phyloP scores from a whole-genome alignment of 2,888 invertebrate species.

The Drosophila fulvimacula region DNA sequence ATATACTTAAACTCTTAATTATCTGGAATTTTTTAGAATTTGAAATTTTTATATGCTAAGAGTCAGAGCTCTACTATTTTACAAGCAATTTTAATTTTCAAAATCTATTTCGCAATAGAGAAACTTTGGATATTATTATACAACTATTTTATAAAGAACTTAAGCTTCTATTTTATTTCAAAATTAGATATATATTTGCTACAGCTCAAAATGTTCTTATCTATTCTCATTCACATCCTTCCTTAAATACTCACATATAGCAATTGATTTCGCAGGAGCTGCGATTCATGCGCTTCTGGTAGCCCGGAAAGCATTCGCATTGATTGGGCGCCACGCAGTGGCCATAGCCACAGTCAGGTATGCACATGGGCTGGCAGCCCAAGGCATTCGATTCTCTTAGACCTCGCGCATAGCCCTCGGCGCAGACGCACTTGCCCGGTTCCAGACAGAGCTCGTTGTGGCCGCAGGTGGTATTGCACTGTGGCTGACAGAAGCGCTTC shows the following conservation, averaged over 20 bases:
- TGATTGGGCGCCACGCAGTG: conserved; percentile 85
- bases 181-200: background rate
- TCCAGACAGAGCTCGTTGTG: conserved; percentile 87
- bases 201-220: background rate
- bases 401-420: conserved; percentile 73
- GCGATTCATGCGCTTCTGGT: conserved; percentile 71
- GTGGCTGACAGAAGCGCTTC: conserved; percentile 85
- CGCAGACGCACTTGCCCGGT: conserved; percentile 86
- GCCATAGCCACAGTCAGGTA: conserved; percentile 84
- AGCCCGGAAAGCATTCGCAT: conserved; percentile 85
- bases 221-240: background rate
- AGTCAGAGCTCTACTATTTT: too few relatives aligned
- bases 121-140: too few relatives aligned
- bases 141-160: too few relatives aligned
- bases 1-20: too few relatives aligned
- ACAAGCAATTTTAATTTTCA: too few relatives aligned
- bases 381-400: conserved; percentile 50
- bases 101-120: too few relatives aligned
- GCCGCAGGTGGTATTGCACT: conserved; percentile 88
- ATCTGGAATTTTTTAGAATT: too few relatives aligned
- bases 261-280: conserved; percentile 79
- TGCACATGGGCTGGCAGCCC: conserved; percentile 81
- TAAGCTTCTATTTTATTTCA: background rate
- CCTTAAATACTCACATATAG: conserved; percentile 71
- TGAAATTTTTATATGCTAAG: too few relatives aligned